A percentile compares a stretch with the other conserved stretches of the same genome.
phyloP scores from a whole-genome alignment of 2,888 invertebrate genomes.

The Nematopogon swammerdamellus region DNA sequence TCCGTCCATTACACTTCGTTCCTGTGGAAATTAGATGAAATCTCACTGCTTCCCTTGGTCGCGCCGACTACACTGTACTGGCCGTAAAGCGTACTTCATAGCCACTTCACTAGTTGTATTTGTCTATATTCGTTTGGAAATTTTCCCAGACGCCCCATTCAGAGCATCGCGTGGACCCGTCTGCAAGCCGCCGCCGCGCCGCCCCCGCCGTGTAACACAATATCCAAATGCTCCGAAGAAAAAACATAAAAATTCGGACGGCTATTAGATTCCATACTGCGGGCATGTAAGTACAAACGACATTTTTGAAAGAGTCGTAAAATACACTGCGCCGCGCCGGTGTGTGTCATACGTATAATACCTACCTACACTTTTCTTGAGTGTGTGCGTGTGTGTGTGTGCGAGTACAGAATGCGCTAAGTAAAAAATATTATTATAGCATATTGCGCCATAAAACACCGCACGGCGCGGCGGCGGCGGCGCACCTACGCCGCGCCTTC shows the following conservation, averaged over 20 bases:
- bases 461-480: not conserved
- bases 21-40: too few species aligned
- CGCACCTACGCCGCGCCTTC: constrained; percentile 14
- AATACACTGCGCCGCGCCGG: not conserved
- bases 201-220: constrained; percentile 36
- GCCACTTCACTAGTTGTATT: too few species aligned
- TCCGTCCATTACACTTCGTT: too few species aligned
- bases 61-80: too few species aligned
- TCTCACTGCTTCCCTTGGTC: too few species aligned
- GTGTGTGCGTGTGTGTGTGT: not conserved
- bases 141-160: too few species aligned
- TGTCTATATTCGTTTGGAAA: too few species aligned
- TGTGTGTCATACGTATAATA: not conserved
- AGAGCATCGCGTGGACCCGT: not conserved
- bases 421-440: constrained; percentile 54
- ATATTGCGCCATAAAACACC: constrained; percentile 52
- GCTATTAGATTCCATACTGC: constrained; percentile 34
- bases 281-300: constrained; percentile 29
- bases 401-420: constrained; percentile 44
- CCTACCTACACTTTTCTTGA: too few species aligned
- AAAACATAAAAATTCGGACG: constrained; percentile 35
- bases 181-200: constrained; percentile 16
- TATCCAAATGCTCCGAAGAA: constrained; percentile 33
- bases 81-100: too few species aligned
- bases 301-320: constrained; percentile 20